Conservation (phyloP, 2,113 vertebrate species). For the Chaetorhynchus papuensis region DNA sequence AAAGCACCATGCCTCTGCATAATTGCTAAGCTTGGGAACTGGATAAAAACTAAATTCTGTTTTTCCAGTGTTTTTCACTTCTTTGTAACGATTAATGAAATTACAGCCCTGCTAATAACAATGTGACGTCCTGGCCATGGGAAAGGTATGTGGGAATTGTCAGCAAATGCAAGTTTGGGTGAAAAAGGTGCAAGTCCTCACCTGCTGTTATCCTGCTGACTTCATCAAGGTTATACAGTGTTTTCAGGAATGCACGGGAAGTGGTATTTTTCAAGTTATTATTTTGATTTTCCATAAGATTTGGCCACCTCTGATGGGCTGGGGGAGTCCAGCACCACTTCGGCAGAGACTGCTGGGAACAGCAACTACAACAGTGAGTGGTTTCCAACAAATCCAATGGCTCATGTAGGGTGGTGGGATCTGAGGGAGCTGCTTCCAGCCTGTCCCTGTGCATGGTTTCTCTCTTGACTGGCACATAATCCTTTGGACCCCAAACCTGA, state of each 20-base stretch:
- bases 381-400: neutral
- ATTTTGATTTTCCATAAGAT: neutral
- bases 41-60: neutral
- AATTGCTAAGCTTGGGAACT: neutral
- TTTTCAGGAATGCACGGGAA: neutral
- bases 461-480: neutral
- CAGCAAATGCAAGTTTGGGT: neutral
- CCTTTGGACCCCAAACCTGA: neutral
- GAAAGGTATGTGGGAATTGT: neutral
- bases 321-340: neutral
- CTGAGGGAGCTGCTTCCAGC: neutral
- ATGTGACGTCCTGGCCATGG: neutral
- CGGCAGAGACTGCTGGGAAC: neutral
- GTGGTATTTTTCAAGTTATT: neutral
- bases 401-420: neutral
- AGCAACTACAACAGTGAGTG: slow-evolving; percentile 55
- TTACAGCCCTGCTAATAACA: neutral
- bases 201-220: neutral
- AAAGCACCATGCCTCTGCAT: neutral
- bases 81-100: neutral
- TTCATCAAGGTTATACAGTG: neutral
- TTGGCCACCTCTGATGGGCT: neutral
- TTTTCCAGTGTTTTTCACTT: neutral
- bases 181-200: neutral
- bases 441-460: neutral